A percentile compares a stretch with the other conserved stretches of the same genome.
Conservation (phyloP, 2,888 invertebrate genomes). For the Phortica okadai region DNA sequence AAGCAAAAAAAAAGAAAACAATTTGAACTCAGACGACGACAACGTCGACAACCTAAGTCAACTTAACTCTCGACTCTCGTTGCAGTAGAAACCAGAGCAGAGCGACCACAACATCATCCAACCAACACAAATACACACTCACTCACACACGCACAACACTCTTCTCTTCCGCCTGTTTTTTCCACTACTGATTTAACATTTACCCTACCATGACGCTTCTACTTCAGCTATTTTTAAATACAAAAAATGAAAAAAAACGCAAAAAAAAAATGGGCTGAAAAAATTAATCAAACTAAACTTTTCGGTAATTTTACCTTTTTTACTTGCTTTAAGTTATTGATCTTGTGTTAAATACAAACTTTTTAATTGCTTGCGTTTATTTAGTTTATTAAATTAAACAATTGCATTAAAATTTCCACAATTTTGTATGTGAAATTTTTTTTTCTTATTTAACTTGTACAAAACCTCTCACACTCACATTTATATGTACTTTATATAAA, state of each 20-base stretch:
- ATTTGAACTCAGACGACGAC: constrained; percentile 23
- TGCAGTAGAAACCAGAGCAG: constrained; percentile 18
- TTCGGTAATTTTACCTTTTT: constrained; percentile 30
- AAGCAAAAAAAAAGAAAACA: neutral
- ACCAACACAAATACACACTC: neutral
- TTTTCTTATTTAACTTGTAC: neutral
- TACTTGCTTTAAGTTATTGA: neutral
- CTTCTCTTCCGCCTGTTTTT: constrained; percentile 2
- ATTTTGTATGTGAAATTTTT: neutral
- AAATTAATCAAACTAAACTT: constrained; percentile 10
- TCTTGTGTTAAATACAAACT: neutral
- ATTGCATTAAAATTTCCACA: constrained; percentile 20
- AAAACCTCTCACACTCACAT: constrained; percentile 8
- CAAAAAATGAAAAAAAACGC: constrained; percentile 13
- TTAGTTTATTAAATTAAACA: constrained; percentile 38
- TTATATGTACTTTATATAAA: no score
- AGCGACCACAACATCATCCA: constrained; percentile 3
- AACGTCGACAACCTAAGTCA: constrained; percentile 13
- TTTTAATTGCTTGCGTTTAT: neutral
- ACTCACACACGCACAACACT: constrained; percentile 7
- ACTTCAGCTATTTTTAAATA: constrained; percentile 25
- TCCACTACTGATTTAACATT: constrained; percentile 15
- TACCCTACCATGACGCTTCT: constrained; percentile 5
- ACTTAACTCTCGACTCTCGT: neutral
- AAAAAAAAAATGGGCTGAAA: constrained; percentile 20